phyloP scores from a whole-genome alignment of 2,888 invertebrate genomes.

The Seira musarum region DNA sequence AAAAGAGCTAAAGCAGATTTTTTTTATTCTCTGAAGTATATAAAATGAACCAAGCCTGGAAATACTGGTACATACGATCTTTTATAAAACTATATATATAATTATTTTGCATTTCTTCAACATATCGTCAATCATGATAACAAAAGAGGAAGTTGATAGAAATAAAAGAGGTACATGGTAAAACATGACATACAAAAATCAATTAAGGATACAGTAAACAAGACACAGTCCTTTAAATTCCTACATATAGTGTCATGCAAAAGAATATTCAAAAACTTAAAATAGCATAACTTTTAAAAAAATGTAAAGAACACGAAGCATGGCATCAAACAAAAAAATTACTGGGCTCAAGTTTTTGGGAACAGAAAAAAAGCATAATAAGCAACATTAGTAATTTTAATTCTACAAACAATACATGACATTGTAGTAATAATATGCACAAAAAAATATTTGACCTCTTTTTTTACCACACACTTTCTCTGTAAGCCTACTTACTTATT shows the following conservation, averaged over 20 bases:
- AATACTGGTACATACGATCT: no score
- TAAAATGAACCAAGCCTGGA: no score
- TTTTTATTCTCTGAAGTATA: not conserved
- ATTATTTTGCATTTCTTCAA: no score
- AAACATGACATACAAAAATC: not conserved
- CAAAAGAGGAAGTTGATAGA: no score
- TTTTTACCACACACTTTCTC: constrained; percentile 5
- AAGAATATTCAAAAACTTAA: not conserved
- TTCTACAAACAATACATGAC: not conserved
- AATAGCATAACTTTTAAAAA: not conserved
- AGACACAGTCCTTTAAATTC: not conserved
- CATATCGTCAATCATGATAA: no score
- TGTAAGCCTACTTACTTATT: constrained; percentile 16
- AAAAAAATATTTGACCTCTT: constrained; percentile 41
- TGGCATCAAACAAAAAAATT: constrained; percentile 39
- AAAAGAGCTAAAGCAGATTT: not conserved
- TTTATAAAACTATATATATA: constrained; percentile 5
- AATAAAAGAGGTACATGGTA: no score
- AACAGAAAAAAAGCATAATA: not conserved
- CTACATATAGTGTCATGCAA: not conserved
- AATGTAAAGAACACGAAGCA: constrained; percentile 42
- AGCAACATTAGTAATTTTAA: not conserved
- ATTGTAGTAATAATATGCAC: not conserved
- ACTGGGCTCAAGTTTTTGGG: not conserved
- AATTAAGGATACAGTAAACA: not conserved